These are phyloP conservation scores for Orthosia gothica DNA, from an alignment of 2,888 invertebrate genomes.

Conservation along the genomic window DNA sequence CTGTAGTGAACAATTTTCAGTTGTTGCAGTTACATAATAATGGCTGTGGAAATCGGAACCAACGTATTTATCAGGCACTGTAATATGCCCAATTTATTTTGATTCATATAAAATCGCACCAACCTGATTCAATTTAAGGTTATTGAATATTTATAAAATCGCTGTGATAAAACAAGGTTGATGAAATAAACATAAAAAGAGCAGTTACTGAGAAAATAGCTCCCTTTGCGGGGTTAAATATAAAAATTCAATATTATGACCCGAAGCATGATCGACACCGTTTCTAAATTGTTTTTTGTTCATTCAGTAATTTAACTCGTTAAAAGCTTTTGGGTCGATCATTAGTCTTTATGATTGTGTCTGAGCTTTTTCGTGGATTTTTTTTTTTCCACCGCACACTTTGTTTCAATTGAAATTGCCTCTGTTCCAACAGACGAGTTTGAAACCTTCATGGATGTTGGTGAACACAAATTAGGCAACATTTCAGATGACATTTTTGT, in stretches of 20 bases:
- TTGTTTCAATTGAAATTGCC: slow-evolving; percentile 57
- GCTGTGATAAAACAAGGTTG: slow-evolving; percentile 16
- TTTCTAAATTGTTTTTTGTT: slow-evolving; percentile 55
- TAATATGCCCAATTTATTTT: slow-evolving; percentile 11
- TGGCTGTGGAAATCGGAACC: background rate
- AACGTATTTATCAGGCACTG: background rate
- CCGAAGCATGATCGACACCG: slow-evolving; percentile 34
- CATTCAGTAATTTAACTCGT: slow-evolving; percentile 50
- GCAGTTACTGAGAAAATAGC: slow-evolving; percentile 13
- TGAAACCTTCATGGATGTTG: slow-evolving; percentile 64
- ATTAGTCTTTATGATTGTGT: slow-evolving; percentile 58
- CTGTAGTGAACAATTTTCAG: slow-evolving; percentile 15
- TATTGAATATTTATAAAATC: slow-evolving; percentile 30
- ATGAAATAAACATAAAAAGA: too few relatives aligned
- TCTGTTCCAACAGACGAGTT: slow-evolving; percentile 71
- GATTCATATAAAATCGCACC: slow-evolving; percentile 3
- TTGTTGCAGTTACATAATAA: background rate
- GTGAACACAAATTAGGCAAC: slow-evolving; percentile 76
- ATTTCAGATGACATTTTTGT: slow-evolving; percentile 75
- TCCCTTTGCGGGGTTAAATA: slow-evolving; percentile 29
- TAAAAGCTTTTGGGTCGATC: slow-evolving; percentile 50
- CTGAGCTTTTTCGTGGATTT: slow-evolving; percentile 34
- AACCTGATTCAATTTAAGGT: slow-evolving; percentile 22
- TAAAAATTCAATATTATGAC: slow-evolving; percentile 43
- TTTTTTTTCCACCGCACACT: too few relatives aligned